A percentile compares a stretch with the other conserved stretches of the same genome.
phyloP scores from a whole-genome alignment of 2,113 vertebrate genomes.

The Mesitornis unicolor region DNA sequence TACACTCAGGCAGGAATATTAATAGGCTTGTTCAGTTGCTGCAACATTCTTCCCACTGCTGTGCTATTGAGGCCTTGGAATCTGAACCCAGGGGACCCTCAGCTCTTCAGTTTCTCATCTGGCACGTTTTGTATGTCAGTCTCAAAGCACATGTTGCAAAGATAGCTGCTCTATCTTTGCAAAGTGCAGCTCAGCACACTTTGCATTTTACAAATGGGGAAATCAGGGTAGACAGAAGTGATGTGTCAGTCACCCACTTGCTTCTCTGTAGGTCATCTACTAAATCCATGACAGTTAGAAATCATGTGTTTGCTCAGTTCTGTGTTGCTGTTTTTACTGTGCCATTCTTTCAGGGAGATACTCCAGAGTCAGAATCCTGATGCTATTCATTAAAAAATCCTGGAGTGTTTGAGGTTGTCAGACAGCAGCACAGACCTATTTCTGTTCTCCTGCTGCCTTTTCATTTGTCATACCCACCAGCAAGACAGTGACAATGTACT shows the following conservation, averaged over 20 bases:
- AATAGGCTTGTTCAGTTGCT: slow-evolving; percentile 41
- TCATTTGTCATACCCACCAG: not conserved
- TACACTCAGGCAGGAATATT: slow-evolving; percentile 38
- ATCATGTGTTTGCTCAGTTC: not conserved
- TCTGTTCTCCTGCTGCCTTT: not conserved
- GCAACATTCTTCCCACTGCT: slow-evolving; percentile 49
- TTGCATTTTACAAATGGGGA: not conserved
- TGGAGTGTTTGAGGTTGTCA: not conserved
- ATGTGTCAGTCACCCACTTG: not conserved
- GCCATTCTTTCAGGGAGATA: not conserved
- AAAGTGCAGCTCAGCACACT: not conserved
- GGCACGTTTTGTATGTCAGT: slow-evolving; percentile 10
- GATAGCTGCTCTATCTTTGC: not conserved
- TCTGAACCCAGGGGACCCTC: slow-evolving; percentile 6
- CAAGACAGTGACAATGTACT: not conserved
- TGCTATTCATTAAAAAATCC: not conserved
- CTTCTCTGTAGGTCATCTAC: not conserved
- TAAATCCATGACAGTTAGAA: not conserved
- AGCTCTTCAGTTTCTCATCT: slow-evolving; percentile 39
- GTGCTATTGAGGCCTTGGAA: slow-evolving; percentile 25
- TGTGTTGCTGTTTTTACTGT: not conserved
- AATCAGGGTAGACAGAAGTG: slow-evolving; percentile 6
- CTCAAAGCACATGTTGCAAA: slow-evolving; percentile 6
- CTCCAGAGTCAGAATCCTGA: not conserved
- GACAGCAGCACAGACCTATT: not conserved